Evolutionary conservation across 2,113 vertebrate genomes (phyloP).

Genomic region (Mellivora capensis): DNA sequence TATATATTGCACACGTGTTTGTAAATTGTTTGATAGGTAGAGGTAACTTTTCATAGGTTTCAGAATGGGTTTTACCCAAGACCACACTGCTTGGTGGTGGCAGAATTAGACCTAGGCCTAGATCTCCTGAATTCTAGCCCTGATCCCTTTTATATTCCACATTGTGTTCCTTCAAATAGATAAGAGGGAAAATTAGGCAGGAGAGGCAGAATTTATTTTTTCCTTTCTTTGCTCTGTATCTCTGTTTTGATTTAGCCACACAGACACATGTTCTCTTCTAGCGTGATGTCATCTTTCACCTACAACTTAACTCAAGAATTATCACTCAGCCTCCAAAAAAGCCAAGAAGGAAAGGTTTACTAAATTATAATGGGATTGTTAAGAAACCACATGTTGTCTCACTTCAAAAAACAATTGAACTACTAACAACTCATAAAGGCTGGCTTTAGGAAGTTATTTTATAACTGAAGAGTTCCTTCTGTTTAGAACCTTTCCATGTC

Average conservation of each 20-base stretch:
- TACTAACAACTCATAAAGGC: neutral
- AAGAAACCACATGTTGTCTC: neutral
- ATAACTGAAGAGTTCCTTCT: neutral
- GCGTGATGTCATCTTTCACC: conserved; percentile 1
- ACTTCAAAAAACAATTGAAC: neutral
- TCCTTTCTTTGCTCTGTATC: neutral
- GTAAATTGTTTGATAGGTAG: neutral
- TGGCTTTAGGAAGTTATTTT: neutral
- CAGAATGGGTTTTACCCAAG: neutral
- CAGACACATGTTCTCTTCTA: neutral
- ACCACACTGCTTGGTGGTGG: neutral
- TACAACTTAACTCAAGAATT: neutral
- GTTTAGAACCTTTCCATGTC: neutral
- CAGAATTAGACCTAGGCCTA: neutral
- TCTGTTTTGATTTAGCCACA: neutral
- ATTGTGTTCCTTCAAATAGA: neutral
- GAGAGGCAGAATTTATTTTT: neutral
- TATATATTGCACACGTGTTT: neutral
- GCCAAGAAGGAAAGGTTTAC: neutral
- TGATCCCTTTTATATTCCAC: neutral
- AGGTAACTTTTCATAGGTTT: neutral
- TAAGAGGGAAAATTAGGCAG: neutral
- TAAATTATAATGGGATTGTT: neutral
- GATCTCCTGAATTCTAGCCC: neutral
- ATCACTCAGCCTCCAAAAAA: neutral